Evolutionary conservation across 2,797 vertebrate genomes (phyloP).

Genomic region (Gephyroberyx darwinii): DNA sequence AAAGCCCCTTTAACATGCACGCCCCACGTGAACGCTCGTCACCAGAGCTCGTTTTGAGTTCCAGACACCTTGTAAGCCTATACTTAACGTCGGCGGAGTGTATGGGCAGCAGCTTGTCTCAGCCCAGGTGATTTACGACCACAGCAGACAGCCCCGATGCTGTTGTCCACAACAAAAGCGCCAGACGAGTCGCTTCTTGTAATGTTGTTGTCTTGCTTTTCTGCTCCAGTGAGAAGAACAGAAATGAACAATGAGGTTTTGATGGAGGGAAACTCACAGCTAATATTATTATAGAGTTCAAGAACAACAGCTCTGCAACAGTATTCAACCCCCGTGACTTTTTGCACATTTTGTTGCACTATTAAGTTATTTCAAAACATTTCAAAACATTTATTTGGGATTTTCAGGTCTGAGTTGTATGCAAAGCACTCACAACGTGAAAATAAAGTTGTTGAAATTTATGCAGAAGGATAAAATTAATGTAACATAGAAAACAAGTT

Average conservation of each 20-base stretch:
- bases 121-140: constrained; percentile 23
- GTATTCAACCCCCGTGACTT: too few species aligned
- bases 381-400: too few species aligned
- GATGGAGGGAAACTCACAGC: background rate
- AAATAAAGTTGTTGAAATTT: too few species aligned
- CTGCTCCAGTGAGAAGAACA: constrained; percentile 29
- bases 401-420: too few species aligned
- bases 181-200: constrained; percentile 42
- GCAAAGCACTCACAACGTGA: too few species aligned
- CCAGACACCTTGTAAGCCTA: constrained; percentile 26
- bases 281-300: too few species aligned
- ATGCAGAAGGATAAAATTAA: too few species aligned
- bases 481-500: too few species aligned
- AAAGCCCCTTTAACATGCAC: too few species aligned
- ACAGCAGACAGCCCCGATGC: constrained; percentile 33
- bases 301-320: too few species aligned
- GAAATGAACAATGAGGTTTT: constrained; percentile 18
- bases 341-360: too few species aligned
- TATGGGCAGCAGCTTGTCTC: constrained; percentile 9
- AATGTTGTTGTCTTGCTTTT: constrained; percentile 14
- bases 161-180: constrained; percentile 40
- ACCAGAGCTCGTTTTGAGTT: constrained; percentile 9
- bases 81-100: constrained; percentile 31
- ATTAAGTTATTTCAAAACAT: too few species aligned
- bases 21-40: constrained; percentile 15